Evolutionary conservation across 2,888 invertebrate species (phyloP).

Genomic region (Mythimna vitellina): DNA sequence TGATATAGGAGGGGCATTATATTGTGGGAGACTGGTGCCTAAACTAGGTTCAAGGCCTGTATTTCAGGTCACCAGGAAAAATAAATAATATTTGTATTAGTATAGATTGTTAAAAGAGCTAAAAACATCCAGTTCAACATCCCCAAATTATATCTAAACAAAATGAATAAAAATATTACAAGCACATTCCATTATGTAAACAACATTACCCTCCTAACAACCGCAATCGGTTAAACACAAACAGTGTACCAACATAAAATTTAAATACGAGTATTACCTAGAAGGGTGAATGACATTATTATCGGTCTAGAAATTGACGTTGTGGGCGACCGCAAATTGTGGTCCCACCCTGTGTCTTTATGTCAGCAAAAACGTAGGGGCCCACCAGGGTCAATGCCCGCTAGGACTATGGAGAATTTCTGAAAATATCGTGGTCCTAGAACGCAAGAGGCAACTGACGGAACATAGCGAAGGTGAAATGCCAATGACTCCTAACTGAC

Average conservation of each 20-base stretch:
- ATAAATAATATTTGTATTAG: no score
- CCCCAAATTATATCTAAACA: slow-evolving; percentile 12
- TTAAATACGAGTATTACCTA: slow-evolving; percentile 44
- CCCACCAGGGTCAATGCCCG: no score
- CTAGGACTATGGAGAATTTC: no score
- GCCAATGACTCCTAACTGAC: no score
- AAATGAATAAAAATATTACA: slow-evolving; percentile 2
- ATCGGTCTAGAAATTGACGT: slow-evolving; percentile 55
- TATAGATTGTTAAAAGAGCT: neutral
- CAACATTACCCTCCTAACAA: slow-evolving; percentile 18
- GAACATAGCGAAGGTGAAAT: no score
- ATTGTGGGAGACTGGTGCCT: no score
- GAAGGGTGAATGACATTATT: slow-evolving; percentile 52
- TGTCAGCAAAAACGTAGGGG: no score
- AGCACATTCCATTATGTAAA: slow-evolving; percentile 4
- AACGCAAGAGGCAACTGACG: no score
- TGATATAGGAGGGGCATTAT: no score
- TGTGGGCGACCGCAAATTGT: slow-evolving; percentile 62
- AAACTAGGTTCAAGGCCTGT: no score
- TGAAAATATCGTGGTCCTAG: no score
- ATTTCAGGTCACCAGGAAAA: no score
- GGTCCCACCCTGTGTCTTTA: slow-evolving; percentile 53
- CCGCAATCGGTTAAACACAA: slow-evolving; percentile 30
- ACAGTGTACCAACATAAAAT: slow-evolving; percentile 22
- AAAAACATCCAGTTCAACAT: neutral